Evolutionary conservation across 1,140 invertebrate genomes (phyloP), one percentile per base, ranked within the genome.

Genomic region (Thaumetopoea pityocampa): DNA sequence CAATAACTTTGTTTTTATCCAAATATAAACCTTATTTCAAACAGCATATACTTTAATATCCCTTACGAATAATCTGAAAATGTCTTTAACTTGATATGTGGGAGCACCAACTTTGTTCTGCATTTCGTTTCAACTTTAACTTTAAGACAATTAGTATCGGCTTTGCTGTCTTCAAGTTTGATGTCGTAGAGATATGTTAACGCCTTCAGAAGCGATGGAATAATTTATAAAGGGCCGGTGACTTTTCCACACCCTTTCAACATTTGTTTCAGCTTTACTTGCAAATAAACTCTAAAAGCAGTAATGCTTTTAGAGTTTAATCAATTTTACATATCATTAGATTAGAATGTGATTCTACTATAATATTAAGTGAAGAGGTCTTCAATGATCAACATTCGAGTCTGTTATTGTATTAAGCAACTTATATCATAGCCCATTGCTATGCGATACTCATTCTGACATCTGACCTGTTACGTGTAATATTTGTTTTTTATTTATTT

Each of bases 191-290:
- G 15, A 52, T 26, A 40, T 49, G 46, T 47, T 47, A 59, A 51
- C 47, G 51, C 52, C 42, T 24, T 48, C 43, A 51, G 53, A 47
- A 43, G 38, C 44, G 55, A 65, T 47, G 56, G 61, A 42, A 54
- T 60, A 60, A 65, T 65, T 65, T 65, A 65, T 65, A 54, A 49
- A 48, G 47, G 53, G 53, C 50, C 30, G 32, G 50, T 57, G 43
- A 60, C 50, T 60, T 61, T 64, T 60, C 59, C 55, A 19, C 61
- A 60, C 52, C 52, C 52, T 51, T 64, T 64, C 43, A 51, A 46
- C 48, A 52, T 64, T 59, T 60, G 44, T 56, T 64, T n/a, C n/a
- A n/a, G n/a, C n/a, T n/a, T n/a, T n/a, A n/a, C n/a, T n/a, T n/a
- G n/a, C n/a, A n/a, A n/a, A n/a, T n/a, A n/a, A n/a, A n/a, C n/a